These are phyloP conservation scores for Drosophila tsacasi DNA, from an alignment of 1,140 invertebrate species.

Conservation along the genomic window DNA sequence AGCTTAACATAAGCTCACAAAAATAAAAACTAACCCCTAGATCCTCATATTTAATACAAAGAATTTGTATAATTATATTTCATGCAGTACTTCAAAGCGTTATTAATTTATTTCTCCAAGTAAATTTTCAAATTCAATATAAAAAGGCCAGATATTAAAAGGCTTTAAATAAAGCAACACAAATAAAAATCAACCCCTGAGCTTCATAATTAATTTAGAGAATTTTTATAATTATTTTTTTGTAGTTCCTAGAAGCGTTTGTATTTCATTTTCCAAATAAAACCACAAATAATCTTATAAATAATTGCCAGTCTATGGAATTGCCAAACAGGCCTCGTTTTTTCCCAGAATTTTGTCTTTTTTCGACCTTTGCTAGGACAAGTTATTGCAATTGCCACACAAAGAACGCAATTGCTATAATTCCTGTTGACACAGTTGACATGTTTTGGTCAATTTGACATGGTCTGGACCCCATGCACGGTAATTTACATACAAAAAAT, in stretches of 20 bases:
- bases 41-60: no score
- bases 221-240: background rate
- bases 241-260: background rate
- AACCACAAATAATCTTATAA: background rate
- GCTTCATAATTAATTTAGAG: background rate
- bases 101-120: no score
- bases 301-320: background rate
- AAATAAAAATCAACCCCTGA: background rate
- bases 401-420: slow-evolving; percentile 30
- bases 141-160: background rate
- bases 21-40: background rate
- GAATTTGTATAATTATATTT: no score
- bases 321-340: background rate
- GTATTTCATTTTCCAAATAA: background rate
- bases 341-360: background rate
- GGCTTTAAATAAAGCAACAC: background rate
- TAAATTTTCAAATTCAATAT: background rate
- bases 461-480: slow-evolving; percentile 26
- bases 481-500: slow-evolving; percentile 53
- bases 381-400: slow-evolving; percentile 22
- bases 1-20: no score
- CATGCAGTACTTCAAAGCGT: no score
- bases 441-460: slow-evolving; percentile 44
- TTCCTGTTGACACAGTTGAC: slow-evolving; percentile 43
- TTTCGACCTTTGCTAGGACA: slow-evolving; percentile 19